Base-by-base conservation (phyloP, 2,888 invertebrate species). In the Drosophila anomalipes region DNA sequence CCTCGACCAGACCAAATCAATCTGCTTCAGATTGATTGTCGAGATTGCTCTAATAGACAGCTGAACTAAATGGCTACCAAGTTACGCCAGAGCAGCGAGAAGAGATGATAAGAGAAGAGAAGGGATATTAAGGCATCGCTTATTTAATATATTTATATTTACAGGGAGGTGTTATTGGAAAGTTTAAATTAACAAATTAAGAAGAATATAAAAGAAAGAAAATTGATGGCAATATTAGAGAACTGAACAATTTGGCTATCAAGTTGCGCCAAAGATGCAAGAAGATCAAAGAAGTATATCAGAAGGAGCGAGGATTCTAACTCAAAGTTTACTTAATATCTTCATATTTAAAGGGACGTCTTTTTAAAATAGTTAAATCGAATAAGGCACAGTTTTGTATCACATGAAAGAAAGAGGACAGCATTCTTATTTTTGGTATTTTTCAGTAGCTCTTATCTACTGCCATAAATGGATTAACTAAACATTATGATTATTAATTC, bases 1-100 rank as follows among this genome's bases (percentile, higher is more conserved):
- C 52, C 69, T 35, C 68, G 67, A 70, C 53, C 71, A 59, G 49
- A 68, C 35, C 47, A 47, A 89, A 84, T 86, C 84, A 71, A 70
- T 68, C 74, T 68, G 74, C 73, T 64, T 37, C 68, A 78, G 82
- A 68, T 77, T 78, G 67, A 79, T 78, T 67, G 62, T 67, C 58
- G 39, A 65, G 47, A 57, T 65, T 52, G 30, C 57, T 58, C 80
- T 70, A 70, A 74, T 66, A 30, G 37, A 54, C 37, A 44, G 44
- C 26, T 33, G 19, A 16, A 33, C 47, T 53, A n/a, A 14, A 12
- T n/a, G 22, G 56, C 80, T 68, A 26, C 64, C 37, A 61, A 1
- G 49, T 61, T 77, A 77, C 71, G 64, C 54, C 52, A 28, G 51
- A 51, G 44, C 7, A 53, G 16, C 52, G n/a, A 33, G 41, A 16